A percentile compares a stretch with the other conserved stretches of the same genome.
Evolutionary conservation across 2,113 vertebrate genomes (phyloP).

Genomic region (Antennarius striatus): DNA sequence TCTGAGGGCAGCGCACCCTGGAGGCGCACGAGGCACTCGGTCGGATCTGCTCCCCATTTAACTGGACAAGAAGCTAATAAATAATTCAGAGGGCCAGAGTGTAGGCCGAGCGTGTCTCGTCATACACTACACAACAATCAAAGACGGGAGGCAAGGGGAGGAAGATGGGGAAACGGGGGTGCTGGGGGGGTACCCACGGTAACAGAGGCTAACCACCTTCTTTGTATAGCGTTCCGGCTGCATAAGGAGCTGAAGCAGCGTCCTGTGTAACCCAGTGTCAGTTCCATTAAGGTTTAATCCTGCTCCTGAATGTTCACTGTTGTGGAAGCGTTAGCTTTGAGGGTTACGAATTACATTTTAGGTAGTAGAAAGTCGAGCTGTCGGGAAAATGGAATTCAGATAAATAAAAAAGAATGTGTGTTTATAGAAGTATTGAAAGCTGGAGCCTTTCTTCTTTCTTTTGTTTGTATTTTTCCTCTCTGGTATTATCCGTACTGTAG

Average conservation of each 20-base stretch:
- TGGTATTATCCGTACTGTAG: background rate
- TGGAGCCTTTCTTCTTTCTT: background rate
- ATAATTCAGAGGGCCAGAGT: slow-evolving; percentile 72
- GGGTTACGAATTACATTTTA: slow-evolving; percentile 39
- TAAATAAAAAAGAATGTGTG: slow-evolving; percentile 8
- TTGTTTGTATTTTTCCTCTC: background rate
- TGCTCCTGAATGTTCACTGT: slow-evolving; percentile 26
- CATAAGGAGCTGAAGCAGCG: slow-evolving; percentile 31
- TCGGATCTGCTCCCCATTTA: slow-evolving; percentile 66
- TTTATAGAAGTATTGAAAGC: background rate
- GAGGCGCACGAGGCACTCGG: slow-evolving; percentile 48
- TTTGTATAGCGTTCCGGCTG: slow-evolving; percentile 36
- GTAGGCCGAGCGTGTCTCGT: slow-evolving; percentile 64
- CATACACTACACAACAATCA: slow-evolving; percentile 65
- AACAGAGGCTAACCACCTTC: slow-evolving; percentile 47
- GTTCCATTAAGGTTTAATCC: slow-evolving; percentile 55
- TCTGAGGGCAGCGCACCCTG: slow-evolving; percentile 37
- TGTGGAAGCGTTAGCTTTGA: slow-evolving; percentile 43
- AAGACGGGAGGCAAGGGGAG: slow-evolving; percentile 34
- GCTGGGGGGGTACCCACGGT: slow-evolving; percentile 18
- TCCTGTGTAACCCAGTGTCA: slow-evolving; percentile 46
- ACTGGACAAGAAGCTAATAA: slow-evolving; percentile 74
- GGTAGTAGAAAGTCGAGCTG: slow-evolving; percentile 31
- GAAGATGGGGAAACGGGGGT: no score
- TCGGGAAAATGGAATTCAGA: slow-evolving; percentile 32